A percentile compares a stretch with the other conserved stretches of the same genome.
Conservation (phyloP, 2,888 invertebrate species). For the Lamproptera curius region DNA sequence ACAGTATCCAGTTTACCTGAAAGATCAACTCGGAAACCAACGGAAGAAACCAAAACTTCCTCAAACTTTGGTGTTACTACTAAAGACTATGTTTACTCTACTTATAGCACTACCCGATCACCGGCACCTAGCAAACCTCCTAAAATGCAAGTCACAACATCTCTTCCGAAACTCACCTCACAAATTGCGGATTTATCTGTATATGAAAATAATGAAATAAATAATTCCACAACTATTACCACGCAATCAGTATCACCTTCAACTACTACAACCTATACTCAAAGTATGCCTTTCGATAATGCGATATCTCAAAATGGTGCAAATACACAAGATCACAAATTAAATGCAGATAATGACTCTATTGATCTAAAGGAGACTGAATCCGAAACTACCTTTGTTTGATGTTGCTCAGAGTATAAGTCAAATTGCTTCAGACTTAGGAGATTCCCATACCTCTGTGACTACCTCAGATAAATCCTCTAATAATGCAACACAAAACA, state of each 20-base stretch:
- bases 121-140: constrained; percentile 22
- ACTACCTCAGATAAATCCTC: constrained; percentile 54
- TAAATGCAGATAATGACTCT: no score
- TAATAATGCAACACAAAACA: constrained; percentile 46
- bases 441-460: constrained; percentile 51
- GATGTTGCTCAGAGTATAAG: constrained; percentile 71
- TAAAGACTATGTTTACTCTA: no score
- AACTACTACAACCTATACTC: constrained; percentile 53
- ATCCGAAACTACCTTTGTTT: constrained; percentile 48
- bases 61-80: constrained; percentile 27
- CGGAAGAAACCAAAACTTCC: constrained; percentile 28
- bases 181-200: constrained; percentile 33
- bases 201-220: constrained; percentile 42
- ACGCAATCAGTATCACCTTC: constrained; percentile 69
- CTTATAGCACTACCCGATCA: no score
- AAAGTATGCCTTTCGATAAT: constrained; percentile 41
- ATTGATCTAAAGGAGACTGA: constrained; percentile 36
- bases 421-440: constrained; percentile 71
- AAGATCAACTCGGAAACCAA: constrained; percentile 39
- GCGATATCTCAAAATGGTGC: constrained; percentile 24
- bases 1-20: constrained; percentile 49
- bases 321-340: constrained; percentile 18
- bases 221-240: constrained; percentile 58
- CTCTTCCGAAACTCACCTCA: constrained; percentile 17
- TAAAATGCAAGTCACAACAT: constrained; percentile 17